These are phyloP conservation scores for Rugalucina vietnamica DNA, from an alignment of 2,888 invertebrate species.

Conservation along the genomic window DNA sequence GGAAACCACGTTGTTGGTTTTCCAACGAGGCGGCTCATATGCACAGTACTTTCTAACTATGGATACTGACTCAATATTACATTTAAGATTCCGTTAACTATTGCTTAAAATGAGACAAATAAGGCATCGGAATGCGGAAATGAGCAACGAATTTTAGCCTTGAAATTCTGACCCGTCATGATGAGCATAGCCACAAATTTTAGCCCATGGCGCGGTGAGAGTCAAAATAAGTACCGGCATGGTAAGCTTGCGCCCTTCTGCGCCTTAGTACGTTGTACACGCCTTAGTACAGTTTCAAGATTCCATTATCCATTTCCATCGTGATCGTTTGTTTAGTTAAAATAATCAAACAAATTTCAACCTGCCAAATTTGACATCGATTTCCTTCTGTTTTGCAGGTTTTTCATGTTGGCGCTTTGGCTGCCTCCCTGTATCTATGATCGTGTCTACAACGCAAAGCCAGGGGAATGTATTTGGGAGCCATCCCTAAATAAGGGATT, in stretches of 20 bases:
- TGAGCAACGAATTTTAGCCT: too few species aligned
- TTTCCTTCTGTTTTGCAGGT: constrained; percentile 65
- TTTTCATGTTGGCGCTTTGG: constrained; percentile 77
- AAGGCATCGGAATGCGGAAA: too few species aligned
- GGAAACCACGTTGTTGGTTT: too few species aligned
- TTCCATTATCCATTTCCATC: not conserved
- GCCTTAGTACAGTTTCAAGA: not conserved
- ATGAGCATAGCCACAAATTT: too few species aligned
- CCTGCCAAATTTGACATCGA: not conserved
- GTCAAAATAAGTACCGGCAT: constrained; percentile 25
- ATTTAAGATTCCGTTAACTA: too few species aligned
- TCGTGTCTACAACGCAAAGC: constrained; percentile 68
- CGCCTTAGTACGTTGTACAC: not conserved
- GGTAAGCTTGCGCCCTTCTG: not conserved
- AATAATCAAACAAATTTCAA: not conserved
- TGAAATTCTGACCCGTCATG: too few species aligned
- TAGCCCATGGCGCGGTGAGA: too few species aligned
- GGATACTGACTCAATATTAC: too few species aligned
- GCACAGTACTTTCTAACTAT: too few species aligned
- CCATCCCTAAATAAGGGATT: constrained; percentile 78
- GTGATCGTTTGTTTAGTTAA: not conserved
- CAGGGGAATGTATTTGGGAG: constrained; percentile 77
- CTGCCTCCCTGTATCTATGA: constrained; percentile 77
- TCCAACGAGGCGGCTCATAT: too few species aligned
- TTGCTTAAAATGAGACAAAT: too few species aligned